These are phyloP conservation scores for Cydia fagiglandana DNA, from an alignment of 1,140 invertebrate species.

Conservation along the genomic window DNA sequence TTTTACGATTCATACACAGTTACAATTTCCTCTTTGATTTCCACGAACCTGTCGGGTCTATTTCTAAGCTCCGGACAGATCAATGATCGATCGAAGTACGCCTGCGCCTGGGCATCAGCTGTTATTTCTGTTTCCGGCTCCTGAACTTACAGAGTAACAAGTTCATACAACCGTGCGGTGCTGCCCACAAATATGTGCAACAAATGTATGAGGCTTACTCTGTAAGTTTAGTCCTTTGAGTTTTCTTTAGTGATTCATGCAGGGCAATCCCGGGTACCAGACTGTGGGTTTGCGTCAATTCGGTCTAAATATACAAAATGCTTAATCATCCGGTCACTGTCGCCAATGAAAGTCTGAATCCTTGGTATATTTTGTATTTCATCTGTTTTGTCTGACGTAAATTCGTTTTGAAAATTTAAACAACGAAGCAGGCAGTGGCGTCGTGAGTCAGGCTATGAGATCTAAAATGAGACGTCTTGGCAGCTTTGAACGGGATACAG, in stretches of 20 bases:
- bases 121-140: slow-evolving; percentile 26
- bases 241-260: not conserved
- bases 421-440: not conserved
- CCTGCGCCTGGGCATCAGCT: slow-evolving; percentile 18
- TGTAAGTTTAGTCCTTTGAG: not conserved
- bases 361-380: not conserved
- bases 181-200: not conserved
- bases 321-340: slow-evolving; percentile 17
- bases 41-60: not conserved
- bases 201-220: not conserved
- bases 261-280: slow-evolving; percentile 15
- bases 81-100: slow-evolving; percentile 21
- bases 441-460: not conserved
- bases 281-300: slow-evolving; percentile 18
- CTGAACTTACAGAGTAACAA: slow-evolving; percentile 6
- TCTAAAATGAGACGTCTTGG: slow-evolving; percentile 8
- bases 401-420: not conserved
- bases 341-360: not conserved
- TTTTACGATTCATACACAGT: not conserved
- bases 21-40: not conserved
- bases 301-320: slow-evolving; percentile 6
- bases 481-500: not conserved
- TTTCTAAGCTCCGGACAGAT: slow-evolving; percentile 13
- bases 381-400: not conserved
- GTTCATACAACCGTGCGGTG: not conserved